These are phyloP conservation scores for Auanema freiburgensis DNA, from an alignment of 2,888 invertebrate genomes.

Conservation along the genomic window DNA sequence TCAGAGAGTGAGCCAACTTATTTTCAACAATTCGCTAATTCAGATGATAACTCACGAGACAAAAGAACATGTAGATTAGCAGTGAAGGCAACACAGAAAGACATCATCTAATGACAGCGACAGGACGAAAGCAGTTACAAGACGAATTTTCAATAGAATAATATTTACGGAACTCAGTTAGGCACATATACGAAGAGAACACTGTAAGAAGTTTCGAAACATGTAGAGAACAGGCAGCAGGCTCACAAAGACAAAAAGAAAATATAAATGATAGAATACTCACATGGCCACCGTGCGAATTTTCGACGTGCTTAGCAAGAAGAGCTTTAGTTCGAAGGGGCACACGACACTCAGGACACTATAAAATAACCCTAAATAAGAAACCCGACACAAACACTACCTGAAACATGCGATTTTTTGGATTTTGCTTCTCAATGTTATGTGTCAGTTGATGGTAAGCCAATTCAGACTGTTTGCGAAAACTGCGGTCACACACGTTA, in stretches of 20 bases:
- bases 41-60: no score
- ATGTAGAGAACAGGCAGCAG: no score
- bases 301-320: slow-evolving; percentile 58
- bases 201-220: no score
- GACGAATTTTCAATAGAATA: no score
- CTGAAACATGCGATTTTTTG: slow-evolving; percentile 38
- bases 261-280: slow-evolving; percentile 5
- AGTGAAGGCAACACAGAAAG: no score
- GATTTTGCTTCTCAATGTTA: slow-evolving; percentile 67
- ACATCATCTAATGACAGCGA: no score
- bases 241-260: not conserved
- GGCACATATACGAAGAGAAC: no score
- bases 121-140: no score
- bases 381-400: slow-evolving; percentile 11
- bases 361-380: slow-evolving; percentile 73
- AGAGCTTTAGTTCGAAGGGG: slow-evolving; percentile 59
- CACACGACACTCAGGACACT: slow-evolving; percentile 64
- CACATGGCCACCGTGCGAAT: slow-evolving; percentile 33
- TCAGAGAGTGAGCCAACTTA: no score
- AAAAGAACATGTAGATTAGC: no score
- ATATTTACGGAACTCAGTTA: no score
- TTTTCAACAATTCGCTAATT: no score
- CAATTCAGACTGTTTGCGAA: slow-evolving; percentile 75
- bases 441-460: slow-evolving; percentile 57
- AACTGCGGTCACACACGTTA: slow-evolving; percentile 83